These are phyloP conservation scores for Coregonus ussuriensis DNA, from an alignment of 2,797 vertebrate species.

Conservation along the genomic window DNA sequence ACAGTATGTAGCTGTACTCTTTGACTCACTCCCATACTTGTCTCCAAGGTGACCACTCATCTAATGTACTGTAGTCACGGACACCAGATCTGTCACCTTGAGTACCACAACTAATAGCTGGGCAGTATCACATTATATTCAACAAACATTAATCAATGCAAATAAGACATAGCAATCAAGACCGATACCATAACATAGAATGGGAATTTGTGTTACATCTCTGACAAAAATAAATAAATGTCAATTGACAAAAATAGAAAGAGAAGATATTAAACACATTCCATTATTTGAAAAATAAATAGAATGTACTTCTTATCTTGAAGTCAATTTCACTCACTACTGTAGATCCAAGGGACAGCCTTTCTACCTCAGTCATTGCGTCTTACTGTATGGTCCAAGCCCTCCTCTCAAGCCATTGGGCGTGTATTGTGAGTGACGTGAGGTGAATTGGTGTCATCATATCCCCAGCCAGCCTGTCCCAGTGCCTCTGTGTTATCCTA, in stretches of 20 bases:
- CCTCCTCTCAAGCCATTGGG: constrained; percentile 32
- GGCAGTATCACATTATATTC: constrained; percentile 32
- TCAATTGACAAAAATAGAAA: not conserved
- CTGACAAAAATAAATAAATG: not conserved
- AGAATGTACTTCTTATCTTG: not conserved
- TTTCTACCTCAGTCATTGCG: not conserved
- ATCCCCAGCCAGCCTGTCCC: constrained; percentile 49
- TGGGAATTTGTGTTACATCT: not conserved
- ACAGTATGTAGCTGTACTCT: constrained; percentile 46
- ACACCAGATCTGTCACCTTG: constrained; percentile 63
- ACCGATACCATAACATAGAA: not conserved
- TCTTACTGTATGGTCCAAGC: constrained; percentile 16
- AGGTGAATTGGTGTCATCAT: constrained; percentile 64
- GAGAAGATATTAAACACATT: not conserved
- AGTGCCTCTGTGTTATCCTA: constrained; percentile 49
- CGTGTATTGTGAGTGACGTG: constrained; percentile 29
- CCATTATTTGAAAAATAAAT: not conserved
- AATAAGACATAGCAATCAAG: not conserved
- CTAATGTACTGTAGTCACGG: constrained; percentile 68
- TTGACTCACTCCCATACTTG: constrained; percentile 53
- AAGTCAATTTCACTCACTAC: not conserved
- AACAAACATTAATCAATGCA: no score
- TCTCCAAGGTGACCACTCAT: constrained; percentile 74
- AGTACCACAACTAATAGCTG: constrained; percentile 11
- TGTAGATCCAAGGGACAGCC: constrained; percentile 25